Evolutionary conservation across 2,797 vertebrate species (phyloP).

Genomic region (Melopsittacus undulatus): DNA sequence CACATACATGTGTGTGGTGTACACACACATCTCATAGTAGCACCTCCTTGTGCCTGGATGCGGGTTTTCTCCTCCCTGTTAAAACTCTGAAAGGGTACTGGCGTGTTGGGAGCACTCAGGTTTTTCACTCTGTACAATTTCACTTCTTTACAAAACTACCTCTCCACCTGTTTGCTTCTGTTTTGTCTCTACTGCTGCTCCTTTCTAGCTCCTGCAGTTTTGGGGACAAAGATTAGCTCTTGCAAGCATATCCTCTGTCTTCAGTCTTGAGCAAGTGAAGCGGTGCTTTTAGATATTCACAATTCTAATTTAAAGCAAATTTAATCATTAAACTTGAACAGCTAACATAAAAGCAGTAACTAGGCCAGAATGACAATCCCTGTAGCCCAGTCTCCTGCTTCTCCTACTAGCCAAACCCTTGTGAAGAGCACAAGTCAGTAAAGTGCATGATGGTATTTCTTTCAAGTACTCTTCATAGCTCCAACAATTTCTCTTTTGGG

Average conservation of each 20-base stretch:
- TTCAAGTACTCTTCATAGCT: background rate
- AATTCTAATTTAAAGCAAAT: background rate
- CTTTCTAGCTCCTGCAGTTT: background rate
- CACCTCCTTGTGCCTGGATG: background rate
- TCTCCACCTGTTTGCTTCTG: background rate
- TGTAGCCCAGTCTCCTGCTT: background rate
- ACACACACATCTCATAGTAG: background rate
- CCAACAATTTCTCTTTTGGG: background rate
- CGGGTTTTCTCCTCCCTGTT: background rate
- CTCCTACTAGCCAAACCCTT: background rate
- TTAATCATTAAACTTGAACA: background rate
- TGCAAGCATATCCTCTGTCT: background rate
- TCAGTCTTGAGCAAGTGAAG: background rate
- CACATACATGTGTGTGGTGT: background rate
- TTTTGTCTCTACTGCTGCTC: background rate
- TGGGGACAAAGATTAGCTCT: background rate
- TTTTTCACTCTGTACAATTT: background rate
- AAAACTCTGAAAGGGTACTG: background rate
- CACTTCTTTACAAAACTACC: background rate
- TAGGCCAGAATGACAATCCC: background rate
- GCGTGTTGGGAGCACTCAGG: background rate
- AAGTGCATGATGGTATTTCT: background rate
- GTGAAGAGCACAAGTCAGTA: background rate
- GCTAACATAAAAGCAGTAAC: background rate
- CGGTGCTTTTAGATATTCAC: background rate